Evolutionary conservation across 2,888 invertebrate species (phyloP), one percentile per base, ranked within the genome.

Genomic region (Ypsolopha scabrella): DNA sequence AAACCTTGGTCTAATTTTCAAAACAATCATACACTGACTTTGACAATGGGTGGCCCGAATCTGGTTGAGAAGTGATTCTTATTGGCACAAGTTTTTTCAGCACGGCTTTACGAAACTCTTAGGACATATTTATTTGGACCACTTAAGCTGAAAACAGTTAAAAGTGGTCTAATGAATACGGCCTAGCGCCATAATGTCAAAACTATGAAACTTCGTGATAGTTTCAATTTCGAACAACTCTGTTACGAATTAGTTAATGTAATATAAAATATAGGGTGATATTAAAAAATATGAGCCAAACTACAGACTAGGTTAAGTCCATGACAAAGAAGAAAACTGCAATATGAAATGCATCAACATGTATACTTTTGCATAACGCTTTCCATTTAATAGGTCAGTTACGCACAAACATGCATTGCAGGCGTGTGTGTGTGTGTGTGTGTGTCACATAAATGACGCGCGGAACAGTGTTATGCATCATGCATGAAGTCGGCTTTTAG

Each of bases 101-200:
- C 85, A 86, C 85, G 85, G 85, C 83, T 80, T 65, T 74, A 71
- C 80, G 85, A 82, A 83, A 85, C 85, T 85, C 85, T 72, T 45
- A 14, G 39, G 51, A 33, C 38, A 24, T 50, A 9, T 47, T 44
- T 44, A 35, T 9, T 9, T 13, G 36, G 49, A 41, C n/a, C 47
- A 47, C 47, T 14, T 43, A 9, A 33, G 24, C 24, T 24, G 24
- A 24, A 24, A 24, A 24, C 11, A 9, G 14, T 6, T 14, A 11
- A 10, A 43, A 48, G 43, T 50, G 34, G 36, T 41, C 7, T 36
- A 14, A 36, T 36, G 44, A 43, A 14, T 35, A 13, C 24, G 37
- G 24, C 36, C 44, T 52, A 2, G 34, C 52, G 14, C 44, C 39
- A 48, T 49, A 33, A 33, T 11, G 41, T 39, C 24, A 49, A 33